Percentiles rank a stretch among this genome's conserved stretches.
Conservation (phyloP, 1,140 invertebrate species). For the Hylyphantes graminicola region DNA sequence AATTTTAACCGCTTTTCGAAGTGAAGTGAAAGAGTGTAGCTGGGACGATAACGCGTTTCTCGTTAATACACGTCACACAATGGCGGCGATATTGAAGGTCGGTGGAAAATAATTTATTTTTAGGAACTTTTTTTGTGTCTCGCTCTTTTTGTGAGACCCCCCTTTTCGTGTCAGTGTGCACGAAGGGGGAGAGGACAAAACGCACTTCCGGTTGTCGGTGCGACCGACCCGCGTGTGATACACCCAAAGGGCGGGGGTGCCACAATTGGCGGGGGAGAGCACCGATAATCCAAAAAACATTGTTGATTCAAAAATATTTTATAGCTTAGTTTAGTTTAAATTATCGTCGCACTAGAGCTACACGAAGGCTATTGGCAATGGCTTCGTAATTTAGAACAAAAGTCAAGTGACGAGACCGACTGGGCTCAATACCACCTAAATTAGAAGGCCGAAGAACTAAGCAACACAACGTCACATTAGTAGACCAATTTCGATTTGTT, state of each 20-base stretch:
- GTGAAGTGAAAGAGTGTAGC: too few species aligned
- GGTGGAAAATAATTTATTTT: conserved; percentile 58
- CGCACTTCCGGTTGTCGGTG: conserved; percentile 52
- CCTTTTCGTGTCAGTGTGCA: conserved; percentile 30
- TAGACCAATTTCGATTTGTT: too few species aligned
- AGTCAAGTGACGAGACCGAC: too few species aligned
- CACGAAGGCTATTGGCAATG: too few species aligned
- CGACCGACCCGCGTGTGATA: conserved; percentile 28
- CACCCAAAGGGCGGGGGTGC: background rate
- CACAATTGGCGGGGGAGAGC: conserved; percentile 16
- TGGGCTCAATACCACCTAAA: too few species aligned
- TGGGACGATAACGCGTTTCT: conserved; percentile 16
- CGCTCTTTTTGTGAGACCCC: conserved; percentile 16
- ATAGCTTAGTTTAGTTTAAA: too few species aligned
- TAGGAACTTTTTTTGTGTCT: conserved; percentile 34
- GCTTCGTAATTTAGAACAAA: too few species aligned
- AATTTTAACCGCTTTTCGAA: conserved; percentile 11
- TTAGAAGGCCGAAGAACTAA: too few species aligned
- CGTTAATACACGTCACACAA: conserved; percentile 54
- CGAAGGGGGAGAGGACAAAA: conserved; percentile 48
- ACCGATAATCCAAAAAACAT: background rate
- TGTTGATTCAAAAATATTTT: too few species aligned
- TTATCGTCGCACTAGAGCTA: too few species aligned
- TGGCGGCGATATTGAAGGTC: conserved; percentile 53
- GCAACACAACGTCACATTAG: too few species aligned